Base-by-base conservation (phyloP, 2,888 invertebrate genomes). In the Macrophya annulata region DNA sequence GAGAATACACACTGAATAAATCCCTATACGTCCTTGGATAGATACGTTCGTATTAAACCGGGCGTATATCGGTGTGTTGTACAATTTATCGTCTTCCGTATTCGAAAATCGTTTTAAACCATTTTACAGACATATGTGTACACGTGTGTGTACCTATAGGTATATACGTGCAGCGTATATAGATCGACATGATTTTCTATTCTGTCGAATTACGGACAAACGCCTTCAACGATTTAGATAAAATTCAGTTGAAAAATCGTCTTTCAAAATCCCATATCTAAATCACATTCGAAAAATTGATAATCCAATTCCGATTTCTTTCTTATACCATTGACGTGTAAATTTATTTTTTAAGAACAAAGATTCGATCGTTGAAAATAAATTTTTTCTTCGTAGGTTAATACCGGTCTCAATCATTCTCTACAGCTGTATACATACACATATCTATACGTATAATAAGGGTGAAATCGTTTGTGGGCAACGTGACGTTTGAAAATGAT, bases 1-100 rank as follows among this genome's bases (percentile, higher is more conserved):
- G 77, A 62, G 62, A 43, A 59, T 62, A 43, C 59, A 59, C 79
- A 81, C 62, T 55, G 9, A 77, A 77, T 77, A 77, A 51, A 77
- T 48, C 77, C 21, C 77, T 77, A 9, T 45, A 45, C 21, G n/a
- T n/a, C n/a, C 45, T 12, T 9, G 37, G 68, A 68, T 10, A 62
- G 68, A 68, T 68, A 68, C 68, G 68, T 37, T 68, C 17, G 31
- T 68, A 68, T 37, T 37, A 40, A 21, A 45, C 45, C 6, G 21
- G 10, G 31, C 43, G 74, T 43, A 21, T 10, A 25, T 31, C 43
- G 43, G n/a, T 74, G 10, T 21, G 43, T 74, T 43, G 12, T 9
- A 25, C 25, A 77, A 25, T 48, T 43, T 37, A n/a, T n/a, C 55
- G n/a, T 17, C 17, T 51, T 74, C 21, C 43, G 4, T 45, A 17